Evolutionary conservation across 2,113 vertebrate species (phyloP).

Genomic region (Catharus minimus): DNA sequence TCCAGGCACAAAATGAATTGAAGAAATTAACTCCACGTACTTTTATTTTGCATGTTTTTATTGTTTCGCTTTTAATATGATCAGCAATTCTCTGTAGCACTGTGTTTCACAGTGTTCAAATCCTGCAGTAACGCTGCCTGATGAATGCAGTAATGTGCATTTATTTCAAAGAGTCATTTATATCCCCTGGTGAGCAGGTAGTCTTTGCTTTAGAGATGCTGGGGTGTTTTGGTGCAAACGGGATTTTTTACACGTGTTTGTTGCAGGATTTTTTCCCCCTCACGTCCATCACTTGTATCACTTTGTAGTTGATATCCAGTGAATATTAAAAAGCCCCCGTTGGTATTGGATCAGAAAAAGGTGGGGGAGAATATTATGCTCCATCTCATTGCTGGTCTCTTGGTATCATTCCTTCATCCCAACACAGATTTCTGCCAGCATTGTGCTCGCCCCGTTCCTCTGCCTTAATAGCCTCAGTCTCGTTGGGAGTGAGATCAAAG

Average conservation of each 20-base stretch:
- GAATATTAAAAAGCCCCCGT: not conserved
- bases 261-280: not conserved
- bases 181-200: slow-evolving; percentile 17
- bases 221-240: not conserved
- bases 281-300: not conserved
- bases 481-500: slow-evolving; percentile 56
- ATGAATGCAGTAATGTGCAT: not conserved
- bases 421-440: slow-evolving; percentile 51
- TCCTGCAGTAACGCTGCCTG: not conserved
- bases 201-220: not conserved
- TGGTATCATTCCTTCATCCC: not conserved
- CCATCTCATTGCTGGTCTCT: not conserved
- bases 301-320: not conserved
- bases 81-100: not conserved
- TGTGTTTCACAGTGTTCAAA: not conserved
- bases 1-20: slow-evolving; percentile 2
- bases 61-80: not conserved
- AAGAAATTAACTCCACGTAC: slow-evolving; percentile 26
- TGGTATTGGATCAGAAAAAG: not conserved
- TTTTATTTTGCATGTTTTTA: not conserved
- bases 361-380: accelerated
- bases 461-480: slow-evolving; percentile 64
- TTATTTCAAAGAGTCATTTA: slow-evolving; percentile 32
- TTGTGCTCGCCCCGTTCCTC: slow-evolving; percentile 34
- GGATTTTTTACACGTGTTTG: not conserved